Evolutionary conservation across 2,113 vertebrate species (phyloP).

Genomic region (Chunga burmeisteri): DNA sequence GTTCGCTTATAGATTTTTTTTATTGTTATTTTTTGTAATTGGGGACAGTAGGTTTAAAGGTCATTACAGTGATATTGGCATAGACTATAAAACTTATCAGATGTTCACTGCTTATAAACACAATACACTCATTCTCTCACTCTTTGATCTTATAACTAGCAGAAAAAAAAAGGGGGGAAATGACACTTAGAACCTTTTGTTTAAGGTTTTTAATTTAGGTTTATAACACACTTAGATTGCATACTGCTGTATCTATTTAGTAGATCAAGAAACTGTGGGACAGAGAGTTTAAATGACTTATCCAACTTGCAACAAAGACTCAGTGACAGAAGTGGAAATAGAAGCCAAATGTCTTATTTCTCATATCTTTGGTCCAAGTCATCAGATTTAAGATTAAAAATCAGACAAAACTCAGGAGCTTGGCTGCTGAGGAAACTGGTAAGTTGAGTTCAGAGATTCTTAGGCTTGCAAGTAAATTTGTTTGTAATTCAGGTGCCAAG

Average conservation of each 20-base stretch:
- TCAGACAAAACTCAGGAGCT: background rate
- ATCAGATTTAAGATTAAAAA: background rate
- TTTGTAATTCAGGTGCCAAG: constrained; percentile 21
- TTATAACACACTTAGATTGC: background rate
- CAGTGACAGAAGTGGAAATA: constrained; percentile 18
- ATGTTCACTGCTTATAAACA: constrained; percentile 51
- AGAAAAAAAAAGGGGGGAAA: background rate
- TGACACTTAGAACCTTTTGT: constrained; percentile 40
- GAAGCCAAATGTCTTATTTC: constrained; percentile 9
- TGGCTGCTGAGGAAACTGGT: background rate
- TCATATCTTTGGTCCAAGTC: background rate
- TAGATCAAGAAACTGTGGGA: constrained; percentile 17
- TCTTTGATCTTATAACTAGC: constrained; percentile 30
- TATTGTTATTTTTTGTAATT: background rate
- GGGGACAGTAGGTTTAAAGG: background rate
- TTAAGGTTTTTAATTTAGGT: constrained; percentile 30
- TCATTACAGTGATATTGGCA: background rate
- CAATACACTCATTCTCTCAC: background rate
- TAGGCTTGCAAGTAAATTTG: background rate
- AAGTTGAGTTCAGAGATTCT: background rate
- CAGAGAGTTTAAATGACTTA: background rate
- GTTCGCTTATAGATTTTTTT: background rate
- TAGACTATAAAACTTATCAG: constrained; percentile 33
- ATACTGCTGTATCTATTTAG: background rate
- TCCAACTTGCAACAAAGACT: background rate